phyloP scores from a whole-genome alignment of 35 echinoderm and acorn worm genomes.

The Anneissia japonica region DNA sequence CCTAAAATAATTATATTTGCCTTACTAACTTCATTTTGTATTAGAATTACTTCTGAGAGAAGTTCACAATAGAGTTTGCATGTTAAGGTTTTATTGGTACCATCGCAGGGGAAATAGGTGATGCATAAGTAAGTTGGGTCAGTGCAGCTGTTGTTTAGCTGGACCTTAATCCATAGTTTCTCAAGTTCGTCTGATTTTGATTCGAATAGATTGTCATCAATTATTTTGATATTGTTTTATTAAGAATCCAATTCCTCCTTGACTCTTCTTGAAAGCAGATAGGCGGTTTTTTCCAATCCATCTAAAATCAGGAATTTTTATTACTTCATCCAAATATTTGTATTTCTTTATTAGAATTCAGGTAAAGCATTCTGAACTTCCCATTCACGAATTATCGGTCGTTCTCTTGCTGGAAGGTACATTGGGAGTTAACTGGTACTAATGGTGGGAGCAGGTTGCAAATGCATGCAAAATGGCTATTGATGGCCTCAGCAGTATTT shows the following conservation, averaged over 20 bases:
- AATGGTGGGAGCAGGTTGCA: too few species aligned
- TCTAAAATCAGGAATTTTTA: background rate
- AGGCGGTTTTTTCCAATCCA: background rate
- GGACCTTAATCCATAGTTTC: background rate
- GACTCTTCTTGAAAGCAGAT: background rate
- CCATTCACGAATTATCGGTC: too few species aligned
- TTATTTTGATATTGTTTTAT: background rate
- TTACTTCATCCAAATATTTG: background rate
- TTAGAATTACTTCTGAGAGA: background rate
- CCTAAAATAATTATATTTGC: background rate
- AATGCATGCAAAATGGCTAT: too few species aligned
- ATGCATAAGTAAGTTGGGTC: background rate
- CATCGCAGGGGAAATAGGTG: background rate
- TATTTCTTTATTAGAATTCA: background rate
- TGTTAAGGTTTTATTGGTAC: background rate
- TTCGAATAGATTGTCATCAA: background rate
- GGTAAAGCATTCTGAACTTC: too few species aligned
- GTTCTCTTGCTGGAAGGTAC: too few species aligned
- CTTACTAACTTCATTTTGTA: background rate
- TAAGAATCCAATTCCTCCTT: background rate
- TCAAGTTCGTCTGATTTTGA: background rate
- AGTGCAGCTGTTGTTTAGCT: background rate
- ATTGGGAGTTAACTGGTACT: too few species aligned
- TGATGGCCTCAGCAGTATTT: too few species aligned
- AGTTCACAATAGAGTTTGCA: background rate